These are phyloP conservation scores for Parazoanthus swiftii DNA, from an alignment of 92 coral and sea anemone genomes.

Conservation along the genomic window DNA sequence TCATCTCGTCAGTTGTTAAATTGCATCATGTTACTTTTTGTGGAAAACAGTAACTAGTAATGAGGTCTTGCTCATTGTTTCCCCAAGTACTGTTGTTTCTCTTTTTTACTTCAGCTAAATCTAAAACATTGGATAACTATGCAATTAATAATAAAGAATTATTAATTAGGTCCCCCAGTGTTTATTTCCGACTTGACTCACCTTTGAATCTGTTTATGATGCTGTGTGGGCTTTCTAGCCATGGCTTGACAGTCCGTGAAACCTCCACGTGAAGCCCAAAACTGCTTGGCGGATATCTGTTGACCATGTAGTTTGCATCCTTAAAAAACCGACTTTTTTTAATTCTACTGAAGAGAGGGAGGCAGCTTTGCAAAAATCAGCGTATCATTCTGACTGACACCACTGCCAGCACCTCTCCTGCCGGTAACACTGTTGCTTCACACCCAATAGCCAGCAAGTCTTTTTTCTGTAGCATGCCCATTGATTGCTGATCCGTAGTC, in stretches of 20 bases:
- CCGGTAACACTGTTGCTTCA: neutral
- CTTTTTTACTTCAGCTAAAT: too few relatives aligned
- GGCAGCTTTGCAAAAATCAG: neutral
- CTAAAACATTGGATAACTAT: too few relatives aligned
- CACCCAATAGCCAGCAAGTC: neutral
- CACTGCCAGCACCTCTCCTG: neutral
- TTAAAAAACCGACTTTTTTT: neutral
- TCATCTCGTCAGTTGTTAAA: too few relatives aligned
- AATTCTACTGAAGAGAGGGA: neutral
- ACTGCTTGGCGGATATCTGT: neutral
- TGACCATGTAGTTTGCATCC: neutral
- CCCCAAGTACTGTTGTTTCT: too few relatives aligned
- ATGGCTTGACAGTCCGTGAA: neutral
- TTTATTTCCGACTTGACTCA: too few relatives aligned
- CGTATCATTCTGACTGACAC: neutral
- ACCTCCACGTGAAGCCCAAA: neutral
- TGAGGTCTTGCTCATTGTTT: too few relatives aligned
- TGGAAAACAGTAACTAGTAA: too few relatives aligned
- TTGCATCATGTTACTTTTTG: too few relatives aligned
- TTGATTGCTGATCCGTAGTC: neutral
- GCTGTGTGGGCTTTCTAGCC: neutral
- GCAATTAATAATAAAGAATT: too few relatives aligned
- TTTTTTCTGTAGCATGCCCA: neutral
- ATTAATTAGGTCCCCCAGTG: too few relatives aligned
- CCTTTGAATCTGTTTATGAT: too few relatives aligned